Percentiles rank a stretch among this genome's conserved stretches.
Evolutionary conservation across 2,797 vertebrate genomes (phyloP).

Genomic region (Amblyraja radiata): DNA sequence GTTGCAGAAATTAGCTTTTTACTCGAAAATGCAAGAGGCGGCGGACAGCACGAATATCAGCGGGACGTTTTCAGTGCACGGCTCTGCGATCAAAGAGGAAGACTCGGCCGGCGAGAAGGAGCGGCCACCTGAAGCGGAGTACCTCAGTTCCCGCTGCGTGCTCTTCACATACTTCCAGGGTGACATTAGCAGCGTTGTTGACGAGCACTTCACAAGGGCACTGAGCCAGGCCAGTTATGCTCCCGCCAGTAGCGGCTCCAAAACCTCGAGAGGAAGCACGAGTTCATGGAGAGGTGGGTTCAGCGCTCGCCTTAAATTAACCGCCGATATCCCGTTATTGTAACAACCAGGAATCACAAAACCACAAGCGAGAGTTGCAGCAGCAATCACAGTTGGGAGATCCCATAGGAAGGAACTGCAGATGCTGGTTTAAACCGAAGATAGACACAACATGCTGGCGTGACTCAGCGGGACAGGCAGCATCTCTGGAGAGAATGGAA

Average conservation of each 20-base stretch:
- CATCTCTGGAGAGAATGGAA: too few relatives aligned
- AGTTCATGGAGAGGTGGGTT: slow-evolving; percentile 69
- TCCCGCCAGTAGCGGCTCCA: slow-evolving; percentile 59
- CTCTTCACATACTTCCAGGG: slow-evolving; percentile 97
- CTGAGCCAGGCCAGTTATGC: slow-evolving; percentile 80
- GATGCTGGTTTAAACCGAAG: too few relatives aligned
- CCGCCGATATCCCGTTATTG: too few relatives aligned
- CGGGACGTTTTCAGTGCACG: slow-evolving; percentile 64
- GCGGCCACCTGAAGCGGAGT: slow-evolving; percentile 85
- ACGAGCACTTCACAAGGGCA: slow-evolving; percentile 93
- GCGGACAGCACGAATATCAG: slow-evolving; percentile 65
- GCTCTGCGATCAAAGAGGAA: slow-evolving; percentile 82
- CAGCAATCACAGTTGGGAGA: too few relatives aligned
- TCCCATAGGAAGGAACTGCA: too few relatives aligned
- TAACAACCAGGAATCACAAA: too few relatives aligned
- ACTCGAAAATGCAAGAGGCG: slow-evolving; percentile 94
- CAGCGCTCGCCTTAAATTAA: not conserved
- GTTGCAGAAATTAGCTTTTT: slow-evolving; percentile 84
- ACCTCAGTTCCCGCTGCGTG: slow-evolving; percentile 87
- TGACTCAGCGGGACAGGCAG: too few relatives aligned
- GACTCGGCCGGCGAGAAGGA: slow-evolving; percentile 83
- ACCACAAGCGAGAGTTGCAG: too few relatives aligned
- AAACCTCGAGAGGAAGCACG: slow-evolving; percentile 60
- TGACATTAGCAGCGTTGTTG: slow-evolving; percentile 92
- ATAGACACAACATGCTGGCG: too few relatives aligned